phyloP scores from a whole-genome alignment of 2,113 vertebrate species.

The Cyanistes caeruleus region DNA sequence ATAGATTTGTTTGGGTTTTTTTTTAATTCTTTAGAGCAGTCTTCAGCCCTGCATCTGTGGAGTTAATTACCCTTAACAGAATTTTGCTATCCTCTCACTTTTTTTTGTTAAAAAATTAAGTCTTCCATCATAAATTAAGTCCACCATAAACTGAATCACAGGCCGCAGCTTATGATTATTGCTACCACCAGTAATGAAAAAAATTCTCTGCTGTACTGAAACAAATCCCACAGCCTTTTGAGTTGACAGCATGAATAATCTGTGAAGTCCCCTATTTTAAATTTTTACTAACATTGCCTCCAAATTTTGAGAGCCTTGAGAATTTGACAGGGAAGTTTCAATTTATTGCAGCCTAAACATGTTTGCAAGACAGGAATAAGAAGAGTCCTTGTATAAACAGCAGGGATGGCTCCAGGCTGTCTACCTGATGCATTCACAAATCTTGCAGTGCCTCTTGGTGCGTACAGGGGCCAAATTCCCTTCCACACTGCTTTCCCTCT shows the following conservation, averaged over 20 bases:
- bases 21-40: not conserved
- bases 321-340: not conserved
- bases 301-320: not conserved
- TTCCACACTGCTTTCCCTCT: not conserved
- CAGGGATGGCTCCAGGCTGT: not conserved
- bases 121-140: not conserved
- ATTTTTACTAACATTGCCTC: not conserved
- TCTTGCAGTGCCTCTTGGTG: not conserved
- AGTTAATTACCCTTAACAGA: too few relatives aligned
- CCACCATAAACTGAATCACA: not conserved
- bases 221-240: conserved; percentile 8
- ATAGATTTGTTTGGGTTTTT: not conserved
- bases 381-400: not conserved
- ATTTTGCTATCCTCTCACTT: too few relatives aligned
- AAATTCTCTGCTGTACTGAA: not conserved
- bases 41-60: not conserved
- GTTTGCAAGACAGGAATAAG: not conserved
- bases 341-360: not conserved
- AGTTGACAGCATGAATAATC: not conserved
- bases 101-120: not conserved
- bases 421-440: not conserved
- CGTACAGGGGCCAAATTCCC: not conserved
- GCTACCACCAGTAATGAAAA: not conserved
- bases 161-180: not conserved
- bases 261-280: not conserved